Conservation (phyloP, 92 coral and sea anemone species). For the Blastomussa wellsi region DNA sequence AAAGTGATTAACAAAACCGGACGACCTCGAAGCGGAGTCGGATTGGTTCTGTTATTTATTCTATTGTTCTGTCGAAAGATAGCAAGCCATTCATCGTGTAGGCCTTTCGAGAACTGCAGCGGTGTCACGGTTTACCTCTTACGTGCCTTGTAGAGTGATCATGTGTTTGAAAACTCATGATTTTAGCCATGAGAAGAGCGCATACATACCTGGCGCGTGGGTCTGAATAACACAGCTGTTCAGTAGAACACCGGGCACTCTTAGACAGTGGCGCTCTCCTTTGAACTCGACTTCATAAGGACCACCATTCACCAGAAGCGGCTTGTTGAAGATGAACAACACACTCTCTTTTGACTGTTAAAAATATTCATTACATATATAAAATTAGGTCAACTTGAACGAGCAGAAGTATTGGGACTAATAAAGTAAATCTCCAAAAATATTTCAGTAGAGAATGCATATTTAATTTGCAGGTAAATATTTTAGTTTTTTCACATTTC, state of each 20-base stretch:
- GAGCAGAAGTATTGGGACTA: not conserved
- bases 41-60: too few relatives aligned
- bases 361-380: not conserved
- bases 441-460: too few relatives aligned
- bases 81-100: too few relatives aligned
- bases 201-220: conserved; percentile 29
- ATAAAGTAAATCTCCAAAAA: too few relatives aligned
- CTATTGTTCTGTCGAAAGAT: too few relatives aligned
- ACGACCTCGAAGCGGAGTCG: too few relatives aligned
- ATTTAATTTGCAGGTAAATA: too few relatives aligned
- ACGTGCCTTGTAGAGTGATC: too few relatives aligned
- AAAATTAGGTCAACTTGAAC: not conserved
- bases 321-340: conserved; percentile 25
- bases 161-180: too few relatives aligned
- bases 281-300: conserved; percentile 24
- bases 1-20: too few relatives aligned
- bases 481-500: not conserved
- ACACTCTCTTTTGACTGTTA: conserved; percentile 25
- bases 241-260: conserved; percentile 20
- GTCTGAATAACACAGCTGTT: conserved; percentile 32
- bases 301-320: conserved; percentile 9
- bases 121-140: too few relatives aligned
- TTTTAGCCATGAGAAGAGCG: not conserved
- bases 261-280: conserved; percentile 7
- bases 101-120: too few relatives aligned